A percentile compares a stretch with the other conserved stretches of the same genome.
phyloP scores from a whole-genome alignment of 1,140 invertebrate species.

The Orchestia grillus region DNA sequence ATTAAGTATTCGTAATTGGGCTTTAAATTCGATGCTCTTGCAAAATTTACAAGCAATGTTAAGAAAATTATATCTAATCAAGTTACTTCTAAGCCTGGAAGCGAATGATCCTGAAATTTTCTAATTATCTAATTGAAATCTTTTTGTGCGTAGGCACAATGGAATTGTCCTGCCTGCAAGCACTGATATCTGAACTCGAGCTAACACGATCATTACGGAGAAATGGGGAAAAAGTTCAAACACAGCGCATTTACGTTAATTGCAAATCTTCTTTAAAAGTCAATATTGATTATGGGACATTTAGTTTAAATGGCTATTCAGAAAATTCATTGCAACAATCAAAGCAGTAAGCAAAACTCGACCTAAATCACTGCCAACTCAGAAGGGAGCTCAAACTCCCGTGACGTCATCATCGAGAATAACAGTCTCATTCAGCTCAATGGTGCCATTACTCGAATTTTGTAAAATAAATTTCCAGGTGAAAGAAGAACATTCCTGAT shows the following conservation, averaged over 20 bases:
- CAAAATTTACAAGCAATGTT: no score
- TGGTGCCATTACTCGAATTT: not conserved
- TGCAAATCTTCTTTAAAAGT: not conserved
- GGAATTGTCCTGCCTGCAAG: not conserved
- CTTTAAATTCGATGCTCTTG: no score
- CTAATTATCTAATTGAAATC: not conserved
- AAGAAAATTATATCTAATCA: no score
- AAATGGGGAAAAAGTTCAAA: not conserved
- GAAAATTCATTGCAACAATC: not conserved
- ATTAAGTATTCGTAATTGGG: no score
- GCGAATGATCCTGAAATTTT: not conserved
- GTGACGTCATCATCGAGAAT: not conserved
- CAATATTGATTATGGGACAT: not conserved
- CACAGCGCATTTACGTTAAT: not conserved
- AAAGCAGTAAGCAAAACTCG: not conserved
- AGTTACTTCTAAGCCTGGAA: no score
- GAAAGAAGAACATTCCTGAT: not conserved
- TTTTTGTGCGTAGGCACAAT: not conserved
- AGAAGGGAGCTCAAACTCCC: not conserved
- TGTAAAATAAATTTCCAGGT: not conserved
- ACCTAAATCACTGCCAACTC: not conserved
- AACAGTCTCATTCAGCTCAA: not conserved
- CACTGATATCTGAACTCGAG: not conserved
- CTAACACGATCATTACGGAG: not conserved
- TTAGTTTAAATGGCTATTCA: not conserved